Percentiles rank a stretch among this genome's conserved stretches.
Evolutionary conservation across 2,888 invertebrate genomes (phyloP).

Genomic region (Odontocerum albicorne): DNA sequence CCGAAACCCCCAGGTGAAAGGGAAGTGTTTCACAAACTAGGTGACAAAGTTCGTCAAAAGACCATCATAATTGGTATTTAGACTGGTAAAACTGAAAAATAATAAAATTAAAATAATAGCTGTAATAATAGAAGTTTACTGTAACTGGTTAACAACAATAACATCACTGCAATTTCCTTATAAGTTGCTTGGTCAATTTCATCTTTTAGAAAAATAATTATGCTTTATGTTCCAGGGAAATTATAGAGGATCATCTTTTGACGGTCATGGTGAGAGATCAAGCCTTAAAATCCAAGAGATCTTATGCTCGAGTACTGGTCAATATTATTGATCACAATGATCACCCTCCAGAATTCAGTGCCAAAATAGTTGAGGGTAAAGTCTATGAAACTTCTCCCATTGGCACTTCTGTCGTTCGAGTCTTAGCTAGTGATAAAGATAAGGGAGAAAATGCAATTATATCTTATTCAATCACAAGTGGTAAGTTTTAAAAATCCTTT

Average conservation of each 20-base stretch:
- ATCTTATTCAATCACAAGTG: constrained; percentile 82
- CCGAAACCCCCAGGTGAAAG: too few relatives aligned
- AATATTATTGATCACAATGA: constrained; percentile 86
- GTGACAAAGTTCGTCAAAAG: too few relatives aligned
- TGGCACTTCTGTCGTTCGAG: constrained; percentile 73
- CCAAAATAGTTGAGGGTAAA: constrained; percentile 76
- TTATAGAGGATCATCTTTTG: constrained; percentile 77
- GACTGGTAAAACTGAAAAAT: too few relatives aligned
- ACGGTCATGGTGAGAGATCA: constrained; percentile 91
- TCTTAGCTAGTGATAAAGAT: constrained; percentile 82
- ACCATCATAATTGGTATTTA: too few relatives aligned
- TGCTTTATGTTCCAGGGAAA: constrained; percentile 57
- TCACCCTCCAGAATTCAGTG: constrained; percentile 86
- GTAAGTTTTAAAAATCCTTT: too few relatives aligned
- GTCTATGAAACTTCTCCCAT: constrained; percentile 71
- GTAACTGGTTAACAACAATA: too few relatives aligned
- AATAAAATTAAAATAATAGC: too few relatives aligned
- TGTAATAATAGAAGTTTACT: too few relatives aligned
- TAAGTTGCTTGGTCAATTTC: not conserved
- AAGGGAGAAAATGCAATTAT: constrained; percentile 73
- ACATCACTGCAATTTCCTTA: too few relatives aligned
- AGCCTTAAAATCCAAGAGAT: constrained; percentile 83
- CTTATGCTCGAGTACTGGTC: constrained; percentile 76
- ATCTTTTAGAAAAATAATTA: not conserved
- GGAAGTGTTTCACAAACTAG: too few relatives aligned